Evolutionary conservation across 35 echinoderm and acorn worm genomes (phyloP).

Genomic region (Heliocidaris erythrogramma): DNA sequence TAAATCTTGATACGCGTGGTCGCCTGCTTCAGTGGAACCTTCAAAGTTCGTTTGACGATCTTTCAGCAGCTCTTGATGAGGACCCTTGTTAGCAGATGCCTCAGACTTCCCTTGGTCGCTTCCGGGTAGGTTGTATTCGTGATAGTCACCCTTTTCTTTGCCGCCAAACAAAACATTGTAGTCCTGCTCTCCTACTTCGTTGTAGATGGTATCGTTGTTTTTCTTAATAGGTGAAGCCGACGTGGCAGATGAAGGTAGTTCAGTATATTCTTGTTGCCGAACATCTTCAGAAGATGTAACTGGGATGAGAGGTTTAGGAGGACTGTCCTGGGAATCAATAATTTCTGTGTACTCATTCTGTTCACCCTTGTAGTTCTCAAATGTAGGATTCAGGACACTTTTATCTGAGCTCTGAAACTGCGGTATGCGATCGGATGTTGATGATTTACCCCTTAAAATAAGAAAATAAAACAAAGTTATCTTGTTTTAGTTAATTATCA

Average conservation of each 20-base stretch:
- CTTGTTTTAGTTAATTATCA: too few species aligned
- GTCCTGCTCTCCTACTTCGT: constrained; percentile 17
- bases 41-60: background rate
- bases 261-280: background rate
- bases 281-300: background rate
- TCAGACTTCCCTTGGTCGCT: background rate
- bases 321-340: too few species aligned
- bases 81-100: background rate
- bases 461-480: background rate
- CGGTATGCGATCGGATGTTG: background rate
- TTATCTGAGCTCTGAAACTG: background rate
- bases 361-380: background rate
- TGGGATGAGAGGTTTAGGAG: too few species aligned
- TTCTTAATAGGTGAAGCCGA: background rate
- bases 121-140: background rate
- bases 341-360: background rate
- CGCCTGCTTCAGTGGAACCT: background rate
- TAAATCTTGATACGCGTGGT: background rate
- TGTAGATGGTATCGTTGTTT: background rate
- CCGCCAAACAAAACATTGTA: constrained; percentile 28
- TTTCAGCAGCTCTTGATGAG: background rate
- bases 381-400: background rate
- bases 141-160: constrained; percentile 25
- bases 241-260: background rate
- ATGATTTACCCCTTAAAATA: background rate